These are phyloP conservation scores for Bombus pyrosoma DNA, from an alignment of 1,140 invertebrate genomes.

Conservation along the genomic window DNA sequence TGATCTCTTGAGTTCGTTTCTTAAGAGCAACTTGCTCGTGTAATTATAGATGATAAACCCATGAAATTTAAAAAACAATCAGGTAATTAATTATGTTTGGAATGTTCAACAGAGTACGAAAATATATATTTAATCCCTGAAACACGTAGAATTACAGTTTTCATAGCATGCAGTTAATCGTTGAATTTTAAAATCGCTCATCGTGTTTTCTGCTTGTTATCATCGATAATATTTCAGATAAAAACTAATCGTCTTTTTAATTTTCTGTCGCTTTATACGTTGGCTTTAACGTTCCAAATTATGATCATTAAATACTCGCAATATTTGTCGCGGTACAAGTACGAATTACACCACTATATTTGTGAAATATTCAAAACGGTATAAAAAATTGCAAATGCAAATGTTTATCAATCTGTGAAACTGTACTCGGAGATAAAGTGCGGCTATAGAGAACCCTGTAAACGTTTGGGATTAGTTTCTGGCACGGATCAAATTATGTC, in stretches of 20 bases:
- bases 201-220: too few relatives aligned
- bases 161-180: too few relatives aligned
- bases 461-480: slow-evolving; percentile 18
- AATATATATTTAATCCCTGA: too few relatives aligned
- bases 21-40: too few relatives aligned
- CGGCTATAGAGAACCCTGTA: neutral
- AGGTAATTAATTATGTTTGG: too few relatives aligned
- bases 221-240: too few relatives aligned
- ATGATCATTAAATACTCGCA: neutral
- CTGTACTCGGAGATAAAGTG: neutral
- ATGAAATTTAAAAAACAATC: too few relatives aligned
- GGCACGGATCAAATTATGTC: slow-evolving; percentile 2
- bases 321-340: too few relatives aligned
- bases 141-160: too few relatives aligned
- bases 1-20: neutral
- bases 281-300: neutral
- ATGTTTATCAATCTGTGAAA: neutral
- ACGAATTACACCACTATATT: neutral
- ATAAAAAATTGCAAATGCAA: neutral
- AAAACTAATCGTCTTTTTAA: neutral
- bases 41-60: too few relatives aligned
- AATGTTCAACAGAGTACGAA: too few relatives aligned
- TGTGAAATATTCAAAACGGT: neutral
- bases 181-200: too few relatives aligned
- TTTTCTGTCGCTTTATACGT: neutral